Evolutionary conservation across 2,888 invertebrate genomes (phyloP), one percentile per base, ranked within the genome.

Genomic region (Aromia moschata): DNA sequence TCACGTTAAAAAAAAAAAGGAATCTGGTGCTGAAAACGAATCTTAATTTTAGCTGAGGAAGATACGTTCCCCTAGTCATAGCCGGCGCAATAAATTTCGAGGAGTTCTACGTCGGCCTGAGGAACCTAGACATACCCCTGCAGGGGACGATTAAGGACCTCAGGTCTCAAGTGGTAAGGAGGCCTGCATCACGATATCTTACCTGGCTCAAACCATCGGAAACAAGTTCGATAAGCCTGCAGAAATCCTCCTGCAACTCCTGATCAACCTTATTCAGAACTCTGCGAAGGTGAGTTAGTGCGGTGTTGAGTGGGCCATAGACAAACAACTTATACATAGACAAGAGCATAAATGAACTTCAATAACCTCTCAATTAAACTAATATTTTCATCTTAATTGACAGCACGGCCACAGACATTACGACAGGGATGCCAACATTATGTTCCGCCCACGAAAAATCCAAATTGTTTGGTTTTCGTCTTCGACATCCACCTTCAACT

Each of bases 161-260:
- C 5, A 85, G 96, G 74, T 98, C 98, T 69, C 86, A 88, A 83
- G 94, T 98, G 60, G 97, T 97, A 0, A 86, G 98, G 44, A 99
- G 80, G 94, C 95, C 1, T 98, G 97, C 77, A 92, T 98, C 60
- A 95, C 97, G 0, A 89, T 98, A 71, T 95, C 97, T 36, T 96
- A 90, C 83, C 86, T 97, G 83, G 90, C 96, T 45, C 93, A 95
- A 81, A 87, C 89, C 47, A 79, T 98, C 52, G 89, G 90, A 58
- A 89, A 86, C 71, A 94, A 92, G 78, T 86, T 93, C 70, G 96
- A 97, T 69, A 91, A 90, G 76, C 91, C 94, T 82, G 91, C 92
- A 37, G 91, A 96, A 77, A 86, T 89, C 66, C 86, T 97, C 51
- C 81, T 98, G 44, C 91, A 91, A 65, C 87, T 88, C 70, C 82